Conservation (phyloP, 2,113 vertebrate genomes). For the Cnemophilus loriae region DNA sequence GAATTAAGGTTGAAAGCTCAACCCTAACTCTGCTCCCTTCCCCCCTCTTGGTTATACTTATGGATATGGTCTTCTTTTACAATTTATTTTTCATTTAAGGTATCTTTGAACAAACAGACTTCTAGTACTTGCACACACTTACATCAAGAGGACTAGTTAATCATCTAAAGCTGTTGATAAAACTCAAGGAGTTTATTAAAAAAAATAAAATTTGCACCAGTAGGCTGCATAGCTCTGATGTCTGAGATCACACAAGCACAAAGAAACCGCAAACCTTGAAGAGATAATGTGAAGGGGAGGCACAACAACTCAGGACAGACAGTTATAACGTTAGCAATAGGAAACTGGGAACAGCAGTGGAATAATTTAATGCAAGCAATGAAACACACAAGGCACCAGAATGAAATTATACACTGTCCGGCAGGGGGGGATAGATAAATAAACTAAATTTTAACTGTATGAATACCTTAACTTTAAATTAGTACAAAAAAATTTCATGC, state of each 20-base stretch:
- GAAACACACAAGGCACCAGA: not conserved
- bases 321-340: not conserved
- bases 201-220: not conserved
- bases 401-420: not conserved
- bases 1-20: constrained; percentile 29
- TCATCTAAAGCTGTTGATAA: not conserved
- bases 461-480: not conserved
- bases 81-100: not conserved
- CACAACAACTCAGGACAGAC: not conserved
- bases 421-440: accelerated
- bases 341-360: not conserved
- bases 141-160: not conserved
- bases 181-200: not conserved
- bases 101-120: not conserved
- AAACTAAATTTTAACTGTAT: not conserved
- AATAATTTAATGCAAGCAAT: not conserved
- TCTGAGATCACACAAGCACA: not conserved
- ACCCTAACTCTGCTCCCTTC: not conserved
- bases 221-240: not conserved
- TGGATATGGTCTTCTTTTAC: not conserved
- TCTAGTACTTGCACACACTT: not conserved
- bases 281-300: not conserved
- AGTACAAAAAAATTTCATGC: not conserved
- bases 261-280: not conserved
- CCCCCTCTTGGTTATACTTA: not conserved